These are phyloP conservation scores for Aethes cnicana DNA, from an alignment of 2,888 invertebrate species.

Conservation along the genomic window DNA sequence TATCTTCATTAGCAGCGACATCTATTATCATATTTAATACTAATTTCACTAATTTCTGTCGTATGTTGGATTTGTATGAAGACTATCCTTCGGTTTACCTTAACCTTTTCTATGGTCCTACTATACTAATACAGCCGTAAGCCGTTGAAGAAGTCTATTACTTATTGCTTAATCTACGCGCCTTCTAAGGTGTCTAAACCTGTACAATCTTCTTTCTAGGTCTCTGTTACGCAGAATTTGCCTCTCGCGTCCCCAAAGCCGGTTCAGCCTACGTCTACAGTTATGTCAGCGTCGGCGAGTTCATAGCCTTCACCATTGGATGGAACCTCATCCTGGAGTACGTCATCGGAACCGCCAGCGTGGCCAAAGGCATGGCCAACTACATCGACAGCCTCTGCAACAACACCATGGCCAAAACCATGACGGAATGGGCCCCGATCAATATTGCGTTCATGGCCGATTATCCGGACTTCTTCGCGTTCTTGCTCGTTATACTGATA, in stretches of 20 bases:
- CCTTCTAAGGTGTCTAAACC: no score
- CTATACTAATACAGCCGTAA: no score
- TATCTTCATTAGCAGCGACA: no score
- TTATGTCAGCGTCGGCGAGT: conserved; percentile 95
- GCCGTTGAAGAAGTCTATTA: no score
- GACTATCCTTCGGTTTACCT: no score
- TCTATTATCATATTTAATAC: no score
- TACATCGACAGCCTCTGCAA: conserved; percentile 89
- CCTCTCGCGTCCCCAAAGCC: conserved; percentile 92
- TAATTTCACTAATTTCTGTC: no score
- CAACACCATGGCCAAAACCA: conserved; percentile 85
- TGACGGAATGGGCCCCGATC: conserved; percentile 85
- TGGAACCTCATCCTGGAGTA: conserved; percentile 97
- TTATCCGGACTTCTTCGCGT: conserved; percentile 91
- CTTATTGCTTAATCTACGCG: no score
- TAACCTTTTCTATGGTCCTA: no score
- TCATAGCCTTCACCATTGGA: conserved; percentile 94
- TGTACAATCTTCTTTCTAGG: conserved; percentile 82
- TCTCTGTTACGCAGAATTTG: conserved; percentile 95
- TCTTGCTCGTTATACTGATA: conserved; percentile 85
- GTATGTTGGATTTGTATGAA: no score
- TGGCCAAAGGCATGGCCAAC: conserved; percentile 89
- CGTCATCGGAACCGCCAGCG: conserved; percentile 91
- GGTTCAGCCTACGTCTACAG: conserved; percentile 97
- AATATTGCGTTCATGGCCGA: conserved; percentile 84